phyloP scores from a whole-genome alignment of 2,888 invertebrate genomes.

The Cheilosia grossa region DNA sequence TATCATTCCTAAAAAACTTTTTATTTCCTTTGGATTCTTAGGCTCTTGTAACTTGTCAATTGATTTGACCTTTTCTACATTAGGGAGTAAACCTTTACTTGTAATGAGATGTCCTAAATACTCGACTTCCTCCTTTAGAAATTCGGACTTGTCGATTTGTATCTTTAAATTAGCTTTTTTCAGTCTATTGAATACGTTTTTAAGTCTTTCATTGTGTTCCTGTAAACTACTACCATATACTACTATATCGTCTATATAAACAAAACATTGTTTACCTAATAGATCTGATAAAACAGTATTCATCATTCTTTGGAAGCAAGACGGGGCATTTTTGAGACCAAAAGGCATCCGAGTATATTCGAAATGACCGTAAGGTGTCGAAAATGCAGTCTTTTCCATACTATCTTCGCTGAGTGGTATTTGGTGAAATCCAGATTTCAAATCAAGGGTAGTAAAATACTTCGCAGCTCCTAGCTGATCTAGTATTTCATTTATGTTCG shows the following conservation, averaged over 20 bases:
- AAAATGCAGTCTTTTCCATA: constrained; percentile 19
- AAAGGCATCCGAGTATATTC: background rate
- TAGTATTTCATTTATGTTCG: background rate
- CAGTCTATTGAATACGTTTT: constrained; percentile 15
- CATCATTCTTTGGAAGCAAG: background rate
- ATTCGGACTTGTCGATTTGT: constrained; percentile 28
- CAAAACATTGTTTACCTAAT: background rate
- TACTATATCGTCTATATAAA: background rate
- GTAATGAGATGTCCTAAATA: constrained; percentile 24
- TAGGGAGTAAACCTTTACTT: constrained; percentile 13
- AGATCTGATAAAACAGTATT: background rate
- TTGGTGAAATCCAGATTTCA: constrained; percentile 18
- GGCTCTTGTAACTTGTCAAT: constrained; percentile 7
- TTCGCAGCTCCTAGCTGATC: constrained; percentile 11
- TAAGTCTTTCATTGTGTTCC: no score
- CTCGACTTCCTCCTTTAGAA: constrained; percentile 11
- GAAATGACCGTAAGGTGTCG: background rate
- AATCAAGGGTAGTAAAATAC: constrained; percentile 9
- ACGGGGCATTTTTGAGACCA: background rate
- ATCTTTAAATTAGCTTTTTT: constrained; percentile 22
- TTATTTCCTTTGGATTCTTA: constrained; percentile 6
- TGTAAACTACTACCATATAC: background rate
- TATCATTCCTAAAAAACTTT: constrained; percentile 32
- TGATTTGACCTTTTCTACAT: background rate
- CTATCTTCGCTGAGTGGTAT: background rate